Evolutionary conservation across 2,113 vertebrate species (phyloP).

Genomic region (Oostethus manadensis): DNA sequence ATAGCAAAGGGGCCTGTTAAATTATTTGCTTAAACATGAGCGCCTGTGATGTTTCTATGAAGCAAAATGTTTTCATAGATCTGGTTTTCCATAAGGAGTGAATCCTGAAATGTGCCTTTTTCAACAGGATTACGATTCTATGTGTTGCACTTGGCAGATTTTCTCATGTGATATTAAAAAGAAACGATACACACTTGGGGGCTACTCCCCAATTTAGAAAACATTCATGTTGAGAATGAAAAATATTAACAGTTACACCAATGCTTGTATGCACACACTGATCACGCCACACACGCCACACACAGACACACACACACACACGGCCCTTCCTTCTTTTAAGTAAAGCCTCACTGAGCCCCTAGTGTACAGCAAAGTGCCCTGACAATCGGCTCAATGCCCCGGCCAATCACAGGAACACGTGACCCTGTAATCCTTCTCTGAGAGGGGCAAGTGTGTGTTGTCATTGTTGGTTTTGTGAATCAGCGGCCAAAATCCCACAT

Average conservation of each 20-base stretch:
- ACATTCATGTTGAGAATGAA: conserved; percentile 13
- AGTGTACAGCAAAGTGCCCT: conserved; percentile 77
- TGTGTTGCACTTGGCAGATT: conserved; percentile 25
- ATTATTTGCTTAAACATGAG: conserved; percentile 61
- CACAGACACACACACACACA: conserved; percentile 32
- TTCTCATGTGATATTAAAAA: neutral
- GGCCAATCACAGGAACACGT: conserved; percentile 88
- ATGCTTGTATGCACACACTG: conserved; percentile 22
- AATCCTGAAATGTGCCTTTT: conserved; percentile 34
- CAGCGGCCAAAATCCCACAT: conserved; percentile 81
- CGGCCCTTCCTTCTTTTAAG: conserved; percentile 65
- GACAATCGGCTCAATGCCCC: conserved; percentile 88
- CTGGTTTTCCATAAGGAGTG: conserved; percentile 40
- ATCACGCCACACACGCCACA: conserved; percentile 35
- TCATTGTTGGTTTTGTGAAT: conserved; percentile 90
- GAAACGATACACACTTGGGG: conserved; percentile 6
- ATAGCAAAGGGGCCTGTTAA: conserved; percentile 49
- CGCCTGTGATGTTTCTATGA: conserved; percentile 50
- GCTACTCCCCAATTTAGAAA: conserved; percentile 6
- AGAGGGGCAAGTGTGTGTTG: conserved; percentile 83
- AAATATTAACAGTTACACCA: conserved; percentile 8
- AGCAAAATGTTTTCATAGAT: conserved; percentile 57
- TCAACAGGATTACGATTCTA: conserved; percentile 25
- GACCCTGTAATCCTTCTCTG: conserved; percentile 89
- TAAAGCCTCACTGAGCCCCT: conserved; percentile 79